These are phyloP conservation scores for Crypturellus undulatus DNA, from an alignment of 2,113 vertebrate species.

Conservation along the genomic window DNA sequence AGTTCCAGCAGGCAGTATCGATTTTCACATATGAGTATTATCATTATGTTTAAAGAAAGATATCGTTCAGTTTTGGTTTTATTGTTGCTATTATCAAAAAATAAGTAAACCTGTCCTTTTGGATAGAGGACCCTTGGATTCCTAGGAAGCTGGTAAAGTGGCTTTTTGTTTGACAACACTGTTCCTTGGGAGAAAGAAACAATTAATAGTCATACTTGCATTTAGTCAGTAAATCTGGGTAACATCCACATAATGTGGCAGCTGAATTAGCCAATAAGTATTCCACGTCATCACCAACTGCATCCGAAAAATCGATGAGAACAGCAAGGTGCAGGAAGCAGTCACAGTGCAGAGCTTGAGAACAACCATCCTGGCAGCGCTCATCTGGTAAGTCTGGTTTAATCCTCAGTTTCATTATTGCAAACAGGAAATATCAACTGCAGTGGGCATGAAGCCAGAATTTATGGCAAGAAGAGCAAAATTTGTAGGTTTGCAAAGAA, in stretches of 20 bases:
- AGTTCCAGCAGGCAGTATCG: not conserved
- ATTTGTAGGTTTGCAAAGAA: not conserved
- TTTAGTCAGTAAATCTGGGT: not conserved
- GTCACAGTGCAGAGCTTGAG: not conserved
- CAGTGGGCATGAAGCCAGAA: not conserved
- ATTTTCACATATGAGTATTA: not conserved
- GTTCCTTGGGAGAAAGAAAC: not conserved
- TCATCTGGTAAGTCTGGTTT: not conserved
- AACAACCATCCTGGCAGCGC: not conserved
- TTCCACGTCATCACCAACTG: not conserved
- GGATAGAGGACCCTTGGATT: not conserved
- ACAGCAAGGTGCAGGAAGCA: not conserved
- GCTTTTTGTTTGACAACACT: not conserved
- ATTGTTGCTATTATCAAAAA: not conserved
- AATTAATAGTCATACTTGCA: not conserved
- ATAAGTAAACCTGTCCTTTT: not conserved
- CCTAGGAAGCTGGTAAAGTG: not conserved
- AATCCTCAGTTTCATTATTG: not conserved
- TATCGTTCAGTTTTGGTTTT: not conserved
- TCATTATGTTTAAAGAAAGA: not conserved
- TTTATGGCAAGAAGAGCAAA: not conserved
- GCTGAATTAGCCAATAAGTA: not conserved
- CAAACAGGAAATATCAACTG: not conserved
- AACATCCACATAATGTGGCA: not conserved
- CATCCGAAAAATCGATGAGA: not conserved